Conservation (phyloP, 2,797 vertebrate genomes). For the Pangasius macronema region DNA sequence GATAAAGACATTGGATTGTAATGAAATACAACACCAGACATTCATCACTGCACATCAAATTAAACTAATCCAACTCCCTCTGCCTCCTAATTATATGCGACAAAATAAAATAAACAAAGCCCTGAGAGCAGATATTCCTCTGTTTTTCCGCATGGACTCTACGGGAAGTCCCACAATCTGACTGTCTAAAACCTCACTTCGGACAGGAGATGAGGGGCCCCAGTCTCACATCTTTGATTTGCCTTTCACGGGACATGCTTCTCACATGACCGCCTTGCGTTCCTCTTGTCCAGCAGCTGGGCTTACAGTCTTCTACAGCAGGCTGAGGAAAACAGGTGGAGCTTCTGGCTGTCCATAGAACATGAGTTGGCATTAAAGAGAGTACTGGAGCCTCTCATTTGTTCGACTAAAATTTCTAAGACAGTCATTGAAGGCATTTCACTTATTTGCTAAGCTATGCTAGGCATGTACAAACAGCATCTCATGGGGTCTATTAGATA, state of each 20-base stretch:
- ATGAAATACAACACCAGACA: constrained; percentile 54
- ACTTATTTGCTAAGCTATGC: constrained; percentile 57
- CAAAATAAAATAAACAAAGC: constrained; percentile 73
- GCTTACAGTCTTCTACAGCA: constrained; percentile 28
- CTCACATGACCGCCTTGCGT: constrained; percentile 70
- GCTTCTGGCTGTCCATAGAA: constrained; percentile 50
- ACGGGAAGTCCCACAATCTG: constrained; percentile 64
- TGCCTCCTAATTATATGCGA: constrained; percentile 62
- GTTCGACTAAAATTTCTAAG: constrained; percentile 54
- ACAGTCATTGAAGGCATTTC: constrained; percentile 62
- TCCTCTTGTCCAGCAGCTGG: constrained; percentile 65
- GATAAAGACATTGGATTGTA: constrained; percentile 54
- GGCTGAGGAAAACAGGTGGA: constrained; percentile 70
- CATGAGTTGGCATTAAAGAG: constrained; percentile 20
- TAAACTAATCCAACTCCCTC: constrained; percentile 50
- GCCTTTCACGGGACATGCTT: constrained; percentile 64
- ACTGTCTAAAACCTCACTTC: constrained; percentile 61
- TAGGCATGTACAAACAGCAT: constrained; percentile 67
- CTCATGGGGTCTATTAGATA: constrained; percentile 76
- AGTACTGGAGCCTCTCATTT: constrained; percentile 14
- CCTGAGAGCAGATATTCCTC: constrained; percentile 53
- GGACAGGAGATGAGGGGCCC: constrained; percentile 41
- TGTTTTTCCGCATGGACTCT: constrained; percentile 59
- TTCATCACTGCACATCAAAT: constrained; percentile 60
- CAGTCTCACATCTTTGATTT: constrained; percentile 62